Base-by-base conservation (phyloP, 1,140 invertebrate genomes). In the Dinoponera quadriceps region DNA sequence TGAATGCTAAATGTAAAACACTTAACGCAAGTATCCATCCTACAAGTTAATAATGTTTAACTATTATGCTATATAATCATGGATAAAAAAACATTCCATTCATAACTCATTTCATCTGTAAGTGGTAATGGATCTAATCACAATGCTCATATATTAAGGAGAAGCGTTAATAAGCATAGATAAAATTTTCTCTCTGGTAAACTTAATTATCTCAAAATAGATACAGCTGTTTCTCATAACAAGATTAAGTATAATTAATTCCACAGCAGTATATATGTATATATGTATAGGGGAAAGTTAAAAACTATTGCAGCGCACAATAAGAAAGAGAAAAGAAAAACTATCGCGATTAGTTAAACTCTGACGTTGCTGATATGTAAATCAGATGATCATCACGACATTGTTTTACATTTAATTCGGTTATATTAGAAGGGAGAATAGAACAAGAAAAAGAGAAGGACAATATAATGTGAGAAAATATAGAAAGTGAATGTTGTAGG, bases 21-120 rank as follows among this genome's bases (percentile, higher is more conserved):
- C 68, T 80, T 82, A 63, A 59, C 77, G 57, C 54, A 66, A 81
- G 72, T 72, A 66, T 81, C 22, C 16, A 51, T n/a, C n/a, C 78
- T 51, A 84, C 38, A 54, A 78, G 29, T 4, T 18, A 16, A 49
- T 72, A 11, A 62, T 60, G 22, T 74, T 60, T 48, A 13, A 27
- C 16, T 11, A 33, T 33, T 25, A 9, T 11, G 4, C 9, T 44
- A 9, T 33, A 3, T 48, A 48, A 62, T 74, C 20, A 49, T 11
- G 38, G 18, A n/a, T n/a, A n/a, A 25, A 33, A 78, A 27, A 68
- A 22, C 11, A 44, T 18, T 68, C 0, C n/a, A 2, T 22, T 27
- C 29, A 9, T n/a, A 44, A 38, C 14, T n/a, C 9, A 44, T 13
- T 68, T 80, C 57, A 9, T 49, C 60, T 33, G 29, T 59, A 72